Percentiles rank a stretch among this genome's conserved stretches.
Conservation (phyloP, 2,888 invertebrate genomes). For the Melieria picta region DNA sequence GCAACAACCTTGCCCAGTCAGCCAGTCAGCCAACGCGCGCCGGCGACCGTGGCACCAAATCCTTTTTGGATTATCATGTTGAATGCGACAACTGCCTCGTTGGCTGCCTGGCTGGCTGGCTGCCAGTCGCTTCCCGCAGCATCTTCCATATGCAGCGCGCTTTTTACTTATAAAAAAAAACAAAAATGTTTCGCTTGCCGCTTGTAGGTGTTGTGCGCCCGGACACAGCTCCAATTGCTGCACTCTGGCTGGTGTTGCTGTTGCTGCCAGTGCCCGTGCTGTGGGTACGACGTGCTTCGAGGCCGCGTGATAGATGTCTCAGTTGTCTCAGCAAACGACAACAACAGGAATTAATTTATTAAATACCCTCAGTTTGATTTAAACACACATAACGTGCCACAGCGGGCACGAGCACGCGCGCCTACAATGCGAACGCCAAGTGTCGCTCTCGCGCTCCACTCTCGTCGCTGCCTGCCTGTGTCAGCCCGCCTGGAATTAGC, state of each 20-base stretch:
- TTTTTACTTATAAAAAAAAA: neutral
- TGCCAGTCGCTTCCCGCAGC: too few species aligned
- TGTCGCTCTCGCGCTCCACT: too few species aligned
- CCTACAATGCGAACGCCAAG: too few species aligned
- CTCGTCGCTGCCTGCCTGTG: neutral
- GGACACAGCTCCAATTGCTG: constrained; percentile 19
- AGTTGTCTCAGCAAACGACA: constrained; percentile 33
- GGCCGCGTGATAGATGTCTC: constrained; percentile 40
- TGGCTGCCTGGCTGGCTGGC: neutral
- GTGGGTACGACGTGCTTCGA: neutral
- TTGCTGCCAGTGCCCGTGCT: neutral
- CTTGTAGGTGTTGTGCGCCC: constrained; percentile 28
- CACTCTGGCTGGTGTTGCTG: constrained; percentile 3
- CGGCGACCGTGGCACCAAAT: neutral
- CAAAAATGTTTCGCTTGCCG: constrained; percentile 15
- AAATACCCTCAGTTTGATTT: constrained; percentile 38
- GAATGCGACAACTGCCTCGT: constrained; percentile 15
- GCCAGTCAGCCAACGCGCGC: too few species aligned
- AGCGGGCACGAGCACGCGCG: constrained; percentile 13
- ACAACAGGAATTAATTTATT: constrained; percentile 43
- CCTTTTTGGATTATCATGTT: constrained; percentile 33
- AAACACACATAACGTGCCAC: constrained; percentile 27
- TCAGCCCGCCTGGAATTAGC: constrained; percentile 14
- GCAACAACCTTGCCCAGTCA: too few species aligned
- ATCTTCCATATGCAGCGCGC: neutral